A percentile compares a stretch with the other conserved stretches of the same genome.
phyloP scores from a whole-genome alignment of 1,140 invertebrate species.

The Phocides pigmalion region DNA sequence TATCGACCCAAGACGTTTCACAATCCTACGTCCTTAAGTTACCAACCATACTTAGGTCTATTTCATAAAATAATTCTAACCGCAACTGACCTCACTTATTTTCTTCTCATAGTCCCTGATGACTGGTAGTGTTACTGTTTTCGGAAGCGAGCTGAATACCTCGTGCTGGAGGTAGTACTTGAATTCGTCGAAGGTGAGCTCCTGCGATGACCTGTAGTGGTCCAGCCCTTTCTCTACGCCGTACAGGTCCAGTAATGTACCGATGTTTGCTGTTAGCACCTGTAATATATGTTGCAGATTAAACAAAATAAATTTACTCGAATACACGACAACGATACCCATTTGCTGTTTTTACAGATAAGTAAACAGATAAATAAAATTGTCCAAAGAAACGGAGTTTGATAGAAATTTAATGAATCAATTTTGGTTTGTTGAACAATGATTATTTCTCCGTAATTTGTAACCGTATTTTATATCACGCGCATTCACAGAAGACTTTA shows the following conservation, averaged over 20 bases:
- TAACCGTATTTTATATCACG: too few relatives aligned
- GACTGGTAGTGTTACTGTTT: slow-evolving; percentile 82
- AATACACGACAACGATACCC: too few relatives aligned
- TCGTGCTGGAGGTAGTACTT: slow-evolving; percentile 90
- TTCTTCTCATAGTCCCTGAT: slow-evolving; percentile 85
- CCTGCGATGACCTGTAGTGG: slow-evolving; percentile 87
- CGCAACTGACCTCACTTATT: slow-evolving; percentile 62
- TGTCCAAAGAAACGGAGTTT: too few relatives aligned
- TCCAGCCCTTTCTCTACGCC: slow-evolving; percentile 91
- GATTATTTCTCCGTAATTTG: too few relatives aligned
- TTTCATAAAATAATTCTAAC: background rate
- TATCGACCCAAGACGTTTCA: too few relatives aligned
- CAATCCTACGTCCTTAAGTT: too few relatives aligned
- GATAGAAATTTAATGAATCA: too few relatives aligned
- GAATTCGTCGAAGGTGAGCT: slow-evolving; percentile 89
- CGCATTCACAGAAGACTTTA: too few relatives aligned
- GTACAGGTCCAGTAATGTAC: slow-evolving; percentile 88
- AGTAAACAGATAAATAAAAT: too few relatives aligned
- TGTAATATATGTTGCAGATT: slow-evolving; percentile 61
- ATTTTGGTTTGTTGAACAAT: too few relatives aligned
- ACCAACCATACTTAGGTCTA: too few relatives aligned
- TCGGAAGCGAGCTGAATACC: slow-evolving; percentile 87
- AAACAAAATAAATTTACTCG: background rate
- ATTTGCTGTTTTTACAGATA: too few relatives aligned
- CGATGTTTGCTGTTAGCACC: slow-evolving; percentile 90